Evolutionary conservation across 2,888 invertebrate genomes (phyloP).

Genomic region (Cerceris ruficornis): DNA sequence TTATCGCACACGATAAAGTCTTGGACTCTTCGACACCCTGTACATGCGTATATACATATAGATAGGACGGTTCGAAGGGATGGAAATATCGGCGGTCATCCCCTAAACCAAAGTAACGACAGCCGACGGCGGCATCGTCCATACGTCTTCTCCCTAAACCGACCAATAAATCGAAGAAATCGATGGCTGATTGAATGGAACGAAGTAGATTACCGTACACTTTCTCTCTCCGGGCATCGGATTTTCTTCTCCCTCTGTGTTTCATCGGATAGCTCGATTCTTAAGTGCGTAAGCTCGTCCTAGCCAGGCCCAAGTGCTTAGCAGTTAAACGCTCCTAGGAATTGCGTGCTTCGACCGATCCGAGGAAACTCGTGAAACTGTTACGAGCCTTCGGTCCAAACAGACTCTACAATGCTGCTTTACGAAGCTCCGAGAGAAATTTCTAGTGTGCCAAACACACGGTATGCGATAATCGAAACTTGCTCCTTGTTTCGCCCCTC

Average conservation of each 20-base stretch:
- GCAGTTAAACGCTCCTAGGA: conserved; percentile 69
- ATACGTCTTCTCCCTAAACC: conserved; percentile 69
- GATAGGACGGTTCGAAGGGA: conserved; percentile 19
- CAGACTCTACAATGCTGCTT: background rate
- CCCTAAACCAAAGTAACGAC: conserved; percentile 70
- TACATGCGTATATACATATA: conserved; percentile 10
- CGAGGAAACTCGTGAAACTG: conserved; percentile 12
- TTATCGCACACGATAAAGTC: too few relatives aligned
- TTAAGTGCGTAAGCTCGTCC: conserved; percentile 56
- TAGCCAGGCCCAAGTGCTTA: conserved; percentile 60
- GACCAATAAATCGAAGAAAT: conserved; percentile 76
- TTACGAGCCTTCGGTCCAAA: conserved; percentile 8
- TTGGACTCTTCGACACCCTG: background rate
- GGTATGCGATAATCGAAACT: too few relatives aligned
- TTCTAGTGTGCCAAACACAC: background rate
- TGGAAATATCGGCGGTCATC: conserved; percentile 70
- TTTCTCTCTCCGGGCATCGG: conserved; percentile 43
- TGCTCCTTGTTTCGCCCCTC: too few relatives aligned
- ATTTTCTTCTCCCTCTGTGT: conserved; percentile 7
- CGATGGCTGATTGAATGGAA: conserved; percentile 77
- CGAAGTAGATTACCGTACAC: conserved; percentile 72
- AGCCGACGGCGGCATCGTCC: conserved; percentile 66
- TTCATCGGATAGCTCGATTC: conserved; percentile 13
- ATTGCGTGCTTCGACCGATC: conserved; percentile 53
- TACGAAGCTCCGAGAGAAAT: background rate